Evolutionary conservation across 2,113 vertebrate species (phyloP).

Genomic region (Suncus etruscus): DNA sequence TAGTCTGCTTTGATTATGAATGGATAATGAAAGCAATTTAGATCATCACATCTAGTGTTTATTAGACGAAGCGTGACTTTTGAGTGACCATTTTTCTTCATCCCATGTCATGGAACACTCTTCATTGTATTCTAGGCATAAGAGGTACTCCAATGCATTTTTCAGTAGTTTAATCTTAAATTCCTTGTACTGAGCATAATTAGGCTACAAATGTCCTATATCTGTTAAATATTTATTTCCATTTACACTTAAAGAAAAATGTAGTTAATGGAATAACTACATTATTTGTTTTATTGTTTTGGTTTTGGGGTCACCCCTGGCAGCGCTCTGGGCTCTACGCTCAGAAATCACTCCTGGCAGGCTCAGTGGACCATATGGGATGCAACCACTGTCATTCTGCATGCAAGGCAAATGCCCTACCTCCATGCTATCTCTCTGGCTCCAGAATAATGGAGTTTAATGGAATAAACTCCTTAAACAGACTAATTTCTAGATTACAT

Average conservation of each 20-base stretch:
- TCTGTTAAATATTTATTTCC: not conserved
- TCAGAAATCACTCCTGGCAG: too few species aligned
- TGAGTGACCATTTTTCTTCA: not conserved
- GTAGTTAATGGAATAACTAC: not conserved
- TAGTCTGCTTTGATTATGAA: not conserved
- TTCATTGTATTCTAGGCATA: not conserved
- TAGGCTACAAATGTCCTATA: not conserved
- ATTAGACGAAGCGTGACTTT: not conserved
- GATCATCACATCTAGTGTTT: not conserved
- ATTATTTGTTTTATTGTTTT: too few species aligned
- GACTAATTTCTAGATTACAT: too few species aligned
- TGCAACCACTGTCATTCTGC: too few species aligned
- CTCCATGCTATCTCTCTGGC: too few species aligned
- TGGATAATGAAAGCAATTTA: not conserved
- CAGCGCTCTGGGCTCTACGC: too few species aligned
- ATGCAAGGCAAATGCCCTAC: too few species aligned
- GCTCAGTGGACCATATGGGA: too few species aligned
- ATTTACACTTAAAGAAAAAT: not conserved
- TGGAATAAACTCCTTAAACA: too few species aligned
- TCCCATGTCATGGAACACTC: not conserved
- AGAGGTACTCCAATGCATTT: not conserved
- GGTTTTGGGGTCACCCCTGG: too few species aligned
- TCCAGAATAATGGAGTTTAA: too few species aligned
- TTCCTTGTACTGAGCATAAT: constrained; percentile 5
- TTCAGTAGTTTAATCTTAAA: not conserved